A percentile compares a stretch with the other conserved stretches of the same genome.
These are phyloP conservation scores for Minunthozetes semirufus DNA, from an alignment of 2,888 invertebrate genomes.

Conservation along the genomic window DNA sequence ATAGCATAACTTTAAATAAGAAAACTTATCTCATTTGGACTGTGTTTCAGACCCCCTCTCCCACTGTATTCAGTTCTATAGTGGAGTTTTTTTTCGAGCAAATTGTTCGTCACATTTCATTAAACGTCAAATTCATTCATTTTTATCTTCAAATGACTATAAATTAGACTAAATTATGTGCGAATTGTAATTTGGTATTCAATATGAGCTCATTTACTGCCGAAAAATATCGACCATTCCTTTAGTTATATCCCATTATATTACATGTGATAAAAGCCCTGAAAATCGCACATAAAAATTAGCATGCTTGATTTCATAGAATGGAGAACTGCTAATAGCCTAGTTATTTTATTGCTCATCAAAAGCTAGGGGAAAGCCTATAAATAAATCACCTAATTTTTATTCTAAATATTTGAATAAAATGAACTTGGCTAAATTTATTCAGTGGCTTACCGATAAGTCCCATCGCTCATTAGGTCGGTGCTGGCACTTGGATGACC, in stretches of 20 bases:
- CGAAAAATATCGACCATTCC: background rate
- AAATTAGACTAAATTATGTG: conserved; percentile 6
- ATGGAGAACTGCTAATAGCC: no score
- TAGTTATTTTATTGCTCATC: no score
- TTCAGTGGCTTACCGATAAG: conserved; percentile 37
- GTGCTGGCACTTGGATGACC: conserved; percentile 38
- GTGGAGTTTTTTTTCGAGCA: background rate
- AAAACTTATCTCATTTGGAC: conserved; percentile 4
- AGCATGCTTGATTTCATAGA: no score
- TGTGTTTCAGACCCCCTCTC: background rate
- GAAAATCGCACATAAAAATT: no score
- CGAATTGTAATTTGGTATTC: background rate
- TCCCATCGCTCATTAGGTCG: conserved; percentile 43
- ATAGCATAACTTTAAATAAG: background rate
- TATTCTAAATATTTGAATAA: no score
- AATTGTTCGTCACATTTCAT: conserved; percentile 19
- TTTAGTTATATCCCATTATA: no score
- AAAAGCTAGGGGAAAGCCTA: no score
- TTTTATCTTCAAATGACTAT: conserved; percentile 5
- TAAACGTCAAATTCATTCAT: background rate
- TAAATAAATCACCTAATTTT: no score
- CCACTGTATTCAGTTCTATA: conserved; percentile 1
- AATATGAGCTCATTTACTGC: background rate
- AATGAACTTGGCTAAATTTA: background rate
- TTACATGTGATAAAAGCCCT: no score